phyloP scores from a whole-genome alignment of 2,113 vertebrate species.

The Porphyrio hochstetteri region DNA sequence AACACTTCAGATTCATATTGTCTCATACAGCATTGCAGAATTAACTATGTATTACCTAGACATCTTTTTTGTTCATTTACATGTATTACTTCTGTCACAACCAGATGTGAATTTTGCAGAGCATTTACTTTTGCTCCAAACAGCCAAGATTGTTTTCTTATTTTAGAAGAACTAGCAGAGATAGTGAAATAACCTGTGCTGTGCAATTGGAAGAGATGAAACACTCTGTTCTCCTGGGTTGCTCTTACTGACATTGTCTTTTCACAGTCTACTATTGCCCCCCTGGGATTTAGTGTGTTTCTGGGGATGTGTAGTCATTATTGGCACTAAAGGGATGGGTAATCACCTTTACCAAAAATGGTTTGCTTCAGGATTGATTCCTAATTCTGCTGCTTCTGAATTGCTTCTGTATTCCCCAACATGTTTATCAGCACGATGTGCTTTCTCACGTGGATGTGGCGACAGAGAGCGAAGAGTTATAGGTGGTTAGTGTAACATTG shows the following conservation, averaged over 20 bases:
- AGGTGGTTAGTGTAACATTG: background rate
- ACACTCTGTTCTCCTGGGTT: background rate
- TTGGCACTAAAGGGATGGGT: background rate
- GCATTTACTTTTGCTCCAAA: background rate
- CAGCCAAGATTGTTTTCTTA: background rate
- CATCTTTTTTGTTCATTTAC: background rate
- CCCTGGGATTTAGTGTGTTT: background rate
- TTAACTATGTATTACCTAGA: background rate
- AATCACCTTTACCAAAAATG: background rate
- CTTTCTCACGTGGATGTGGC: background rate
- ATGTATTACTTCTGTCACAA: background rate
- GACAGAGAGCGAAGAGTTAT: background rate
- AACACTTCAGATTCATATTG: background rate
- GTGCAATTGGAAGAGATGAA: background rate
- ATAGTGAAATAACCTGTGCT: background rate
- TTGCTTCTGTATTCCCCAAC: background rate
- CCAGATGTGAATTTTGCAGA: background rate
- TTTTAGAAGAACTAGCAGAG: background rate
- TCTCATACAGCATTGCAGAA: too few species aligned
- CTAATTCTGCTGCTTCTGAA: background rate
- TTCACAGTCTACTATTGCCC: background rate
- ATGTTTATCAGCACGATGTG: background rate
- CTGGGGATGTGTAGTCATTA: background rate
- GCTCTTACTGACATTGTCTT: background rate
- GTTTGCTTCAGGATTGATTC: background rate